phyloP scores from a whole-genome alignment of 1,140 invertebrate genomes.

The Dendroctonus valens region DNA sequence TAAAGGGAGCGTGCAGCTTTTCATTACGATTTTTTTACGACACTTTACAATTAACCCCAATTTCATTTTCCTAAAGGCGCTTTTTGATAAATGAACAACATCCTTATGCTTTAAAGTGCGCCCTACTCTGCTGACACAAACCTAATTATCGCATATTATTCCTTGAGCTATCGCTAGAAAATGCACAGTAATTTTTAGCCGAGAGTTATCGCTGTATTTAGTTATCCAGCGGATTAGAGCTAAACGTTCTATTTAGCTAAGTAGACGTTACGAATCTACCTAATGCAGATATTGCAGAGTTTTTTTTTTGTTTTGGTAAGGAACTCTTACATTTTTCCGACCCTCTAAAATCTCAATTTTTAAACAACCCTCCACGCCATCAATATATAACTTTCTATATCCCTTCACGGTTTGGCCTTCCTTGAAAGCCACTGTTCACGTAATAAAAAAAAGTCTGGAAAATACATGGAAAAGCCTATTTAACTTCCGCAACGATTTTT shows the following conservation, averaged over 20 bases:
- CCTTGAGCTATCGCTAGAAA: too few relatives aligned
- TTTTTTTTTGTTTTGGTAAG: background rate
- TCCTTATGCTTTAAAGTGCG: too few relatives aligned
- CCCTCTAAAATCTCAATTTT: background rate
- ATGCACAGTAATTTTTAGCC: too few relatives aligned
- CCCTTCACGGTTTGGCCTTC: conserved; percentile 3
- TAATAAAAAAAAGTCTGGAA: background rate
- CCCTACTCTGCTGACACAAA: too few relatives aligned
- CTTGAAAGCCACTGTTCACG: background rate
- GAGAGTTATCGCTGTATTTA: too few relatives aligned
- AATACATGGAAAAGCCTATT: conserved; percentile 18
- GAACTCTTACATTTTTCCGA: background rate
- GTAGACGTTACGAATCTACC: background rate
- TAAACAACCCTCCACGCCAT: background rate
- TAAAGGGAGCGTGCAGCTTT: too few relatives aligned
- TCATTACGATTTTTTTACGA: too few relatives aligned
- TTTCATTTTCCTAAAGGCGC: too few relatives aligned
- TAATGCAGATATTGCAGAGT: background rate
- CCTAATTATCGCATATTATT: too few relatives aligned
- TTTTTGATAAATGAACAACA: too few relatives aligned
- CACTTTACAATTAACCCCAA: too few relatives aligned
- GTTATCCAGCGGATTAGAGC: background rate
- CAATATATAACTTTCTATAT: background rate
- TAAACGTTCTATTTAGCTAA: background rate
- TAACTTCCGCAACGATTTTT: conserved; percentile 15